A percentile compares a stretch with the other conserved stretches of the same genome.
phyloP scores from a whole-genome alignment of 2,888 invertebrate genomes.

The Lasioglossum calceatum region DNA sequence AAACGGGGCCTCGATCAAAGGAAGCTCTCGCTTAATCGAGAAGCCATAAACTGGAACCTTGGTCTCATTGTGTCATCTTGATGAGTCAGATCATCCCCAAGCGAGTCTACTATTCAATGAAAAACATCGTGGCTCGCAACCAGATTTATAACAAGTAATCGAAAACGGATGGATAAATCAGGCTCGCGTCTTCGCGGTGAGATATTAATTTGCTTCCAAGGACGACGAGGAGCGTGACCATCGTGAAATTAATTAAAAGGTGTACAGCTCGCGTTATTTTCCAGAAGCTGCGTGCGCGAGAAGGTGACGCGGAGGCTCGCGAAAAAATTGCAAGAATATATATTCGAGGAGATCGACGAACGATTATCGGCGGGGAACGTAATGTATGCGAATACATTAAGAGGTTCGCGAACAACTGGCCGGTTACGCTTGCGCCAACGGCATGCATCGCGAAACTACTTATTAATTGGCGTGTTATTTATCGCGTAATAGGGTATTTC shows the following conservation, averaged over 20 bases:
- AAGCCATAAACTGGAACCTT: conserved; percentile 18
- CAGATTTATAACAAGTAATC: neutral
- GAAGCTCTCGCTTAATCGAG: neutral
- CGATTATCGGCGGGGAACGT: neutral
- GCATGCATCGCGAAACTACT: neutral
- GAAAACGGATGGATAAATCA: neutral
- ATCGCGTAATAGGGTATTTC: conserved; percentile 27
- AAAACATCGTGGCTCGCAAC: neutral
- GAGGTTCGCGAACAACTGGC: neutral
- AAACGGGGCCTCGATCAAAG: neutral
- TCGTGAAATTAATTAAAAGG: conserved; percentile 30
- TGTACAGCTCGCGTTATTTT: neutral
- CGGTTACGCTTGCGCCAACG: neutral
- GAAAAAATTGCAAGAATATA: neutral
- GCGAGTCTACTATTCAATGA: neutral
- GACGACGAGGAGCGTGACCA: conserved; percentile 25
- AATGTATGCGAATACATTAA: conserved; percentile 8
- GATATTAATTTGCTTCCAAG: conserved; percentile 21
- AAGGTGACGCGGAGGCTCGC: neutral
- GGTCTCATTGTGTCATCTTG: conserved; percentile 14
- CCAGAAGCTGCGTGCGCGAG: neutral
- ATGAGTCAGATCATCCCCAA: neutral
- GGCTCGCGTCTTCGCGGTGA: neutral
- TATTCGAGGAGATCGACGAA: neutral
- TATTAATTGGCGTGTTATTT: conserved; percentile 32